A percentile compares a stretch with the other conserved stretches of the same genome.
Conservation (phyloP, 2,888 invertebrate genomes). For the Parapristionchus giblindavisi region DNA sequence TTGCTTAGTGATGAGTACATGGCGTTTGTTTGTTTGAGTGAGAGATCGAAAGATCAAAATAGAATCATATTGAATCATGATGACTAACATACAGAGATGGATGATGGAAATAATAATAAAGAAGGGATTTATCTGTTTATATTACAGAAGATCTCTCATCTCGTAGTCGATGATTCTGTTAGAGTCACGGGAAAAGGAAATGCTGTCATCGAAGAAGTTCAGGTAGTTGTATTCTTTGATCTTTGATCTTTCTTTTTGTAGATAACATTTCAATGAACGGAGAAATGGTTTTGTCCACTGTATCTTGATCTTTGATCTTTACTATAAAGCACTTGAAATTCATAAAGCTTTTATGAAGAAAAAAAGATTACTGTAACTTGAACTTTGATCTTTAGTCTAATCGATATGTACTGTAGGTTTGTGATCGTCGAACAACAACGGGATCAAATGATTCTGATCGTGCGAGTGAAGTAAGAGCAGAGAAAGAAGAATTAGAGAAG, state of each 20-base stretch:
- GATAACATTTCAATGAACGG: no score
- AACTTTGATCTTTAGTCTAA: not conserved
- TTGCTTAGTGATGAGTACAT: not conserved
- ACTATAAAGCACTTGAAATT: no score
- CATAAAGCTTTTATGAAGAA: not conserved
- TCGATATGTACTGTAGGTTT: not conserved
- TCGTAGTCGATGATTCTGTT: slow-evolving; percentile 52
- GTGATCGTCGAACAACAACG: slow-evolving; percentile 2
- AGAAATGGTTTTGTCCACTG: no score
- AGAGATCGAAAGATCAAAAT: not conserved
- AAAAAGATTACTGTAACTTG: not conserved
- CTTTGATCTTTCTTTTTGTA: not conserved
- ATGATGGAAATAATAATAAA: not conserved
- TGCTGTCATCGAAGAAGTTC: slow-evolving; percentile 59
- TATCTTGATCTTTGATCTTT: no score
- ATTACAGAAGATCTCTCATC: slow-evolving; percentile 51
- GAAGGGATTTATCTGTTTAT: not conserved
- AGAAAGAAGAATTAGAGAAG: slow-evolving; percentile 14
- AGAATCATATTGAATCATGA: not conserved
- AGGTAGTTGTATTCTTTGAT: no score
- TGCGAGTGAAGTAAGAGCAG: slow-evolving; percentile 30
- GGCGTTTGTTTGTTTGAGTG: not conserved
- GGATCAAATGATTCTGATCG: slow-evolving; percentile 7
- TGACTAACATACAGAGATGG: not conserved
- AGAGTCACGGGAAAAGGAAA: slow-evolving; percentile 59